Evolutionary conservation across 2,113 vertebrate genomes (phyloP).

Genomic region (Aplodontia rufa): DNA sequence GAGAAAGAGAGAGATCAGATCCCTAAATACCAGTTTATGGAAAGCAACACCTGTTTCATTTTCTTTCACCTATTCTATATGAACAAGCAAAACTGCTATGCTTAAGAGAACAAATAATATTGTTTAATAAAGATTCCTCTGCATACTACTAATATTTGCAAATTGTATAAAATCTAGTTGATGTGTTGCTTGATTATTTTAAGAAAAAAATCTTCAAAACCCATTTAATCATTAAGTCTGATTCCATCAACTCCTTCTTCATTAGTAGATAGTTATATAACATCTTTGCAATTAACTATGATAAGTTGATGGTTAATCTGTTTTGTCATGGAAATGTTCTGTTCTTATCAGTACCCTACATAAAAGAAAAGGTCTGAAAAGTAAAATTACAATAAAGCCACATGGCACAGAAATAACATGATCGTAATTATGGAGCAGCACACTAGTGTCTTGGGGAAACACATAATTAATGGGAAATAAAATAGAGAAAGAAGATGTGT

Average conservation of each 20-base stretch:
- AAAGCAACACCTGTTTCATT: not conserved
- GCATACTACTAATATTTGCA: not conserved
- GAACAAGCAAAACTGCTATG: not conserved
- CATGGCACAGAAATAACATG: not conserved
- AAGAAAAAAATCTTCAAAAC: not conserved
- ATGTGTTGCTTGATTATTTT: constrained; percentile 16
- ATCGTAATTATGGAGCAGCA: constrained; percentile 43
- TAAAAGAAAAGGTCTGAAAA: constrained; percentile 29
- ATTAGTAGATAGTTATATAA: constrained; percentile 5
- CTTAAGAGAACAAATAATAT: constrained; percentile 21
- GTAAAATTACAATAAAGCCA: not conserved
- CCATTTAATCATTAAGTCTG: constrained; percentile 24
- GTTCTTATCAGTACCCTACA: not conserved
- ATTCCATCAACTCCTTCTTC: not conserved
- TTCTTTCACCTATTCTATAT: not conserved
- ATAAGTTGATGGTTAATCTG: constrained; percentile 39
- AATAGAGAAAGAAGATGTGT: not conserved
- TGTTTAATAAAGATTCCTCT: not conserved
- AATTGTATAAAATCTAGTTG: constrained; percentile 16
- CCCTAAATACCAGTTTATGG: not conserved
- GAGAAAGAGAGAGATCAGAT: not conserved
- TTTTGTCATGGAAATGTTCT: constrained; percentile 24
- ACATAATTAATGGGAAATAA: constrained; percentile 51
- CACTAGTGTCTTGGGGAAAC: not conserved
- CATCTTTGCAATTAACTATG: constrained; percentile 27